phyloP scores from a whole-genome alignment of 92 coral and sea anemone species.

The Epizoanthus stellaris region DNA sequence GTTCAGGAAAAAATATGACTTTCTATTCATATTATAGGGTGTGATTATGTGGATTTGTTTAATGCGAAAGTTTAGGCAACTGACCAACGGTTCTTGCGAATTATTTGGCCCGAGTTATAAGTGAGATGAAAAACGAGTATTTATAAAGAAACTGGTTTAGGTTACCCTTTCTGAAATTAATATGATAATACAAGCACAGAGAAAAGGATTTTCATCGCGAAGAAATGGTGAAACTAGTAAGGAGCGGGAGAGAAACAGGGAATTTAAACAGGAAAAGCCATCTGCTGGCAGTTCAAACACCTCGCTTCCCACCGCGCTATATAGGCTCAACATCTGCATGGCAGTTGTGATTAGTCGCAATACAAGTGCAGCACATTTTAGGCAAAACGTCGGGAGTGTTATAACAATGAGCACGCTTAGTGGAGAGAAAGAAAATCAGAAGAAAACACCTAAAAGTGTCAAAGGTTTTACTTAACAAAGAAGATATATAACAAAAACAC shows the following conservation, averaged over 20 bases:
- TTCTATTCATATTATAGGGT: neutral
- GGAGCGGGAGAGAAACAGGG: neutral
- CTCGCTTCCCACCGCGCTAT: neutral
- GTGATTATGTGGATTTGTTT: neutral
- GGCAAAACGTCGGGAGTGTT: neutral
- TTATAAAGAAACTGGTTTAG: neutral
- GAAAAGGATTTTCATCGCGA: neutral
- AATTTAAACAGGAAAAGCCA: neutral
- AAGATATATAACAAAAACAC: conserved; percentile 17
- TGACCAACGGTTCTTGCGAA: neutral
- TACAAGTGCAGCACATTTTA: neutral
- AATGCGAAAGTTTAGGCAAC: neutral
- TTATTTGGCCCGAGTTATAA: too few relatives aligned
- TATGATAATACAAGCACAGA: neutral
- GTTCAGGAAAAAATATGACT: neutral
- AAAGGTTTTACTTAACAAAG: conserved; percentile 17
- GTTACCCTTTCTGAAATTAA: neutral
- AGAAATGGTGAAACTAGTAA: neutral
- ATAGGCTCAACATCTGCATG: neutral
- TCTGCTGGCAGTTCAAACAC: conserved; percentile 13
- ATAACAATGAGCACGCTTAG: neutral
- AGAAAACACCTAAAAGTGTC: conserved; percentile 15
- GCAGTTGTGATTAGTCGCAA: neutral
- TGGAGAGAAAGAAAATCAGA: neutral
- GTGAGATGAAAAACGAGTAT: neutral